Conservation (phyloP, 2,797 vertebrate species). For the Vultur gryphus region DNA sequence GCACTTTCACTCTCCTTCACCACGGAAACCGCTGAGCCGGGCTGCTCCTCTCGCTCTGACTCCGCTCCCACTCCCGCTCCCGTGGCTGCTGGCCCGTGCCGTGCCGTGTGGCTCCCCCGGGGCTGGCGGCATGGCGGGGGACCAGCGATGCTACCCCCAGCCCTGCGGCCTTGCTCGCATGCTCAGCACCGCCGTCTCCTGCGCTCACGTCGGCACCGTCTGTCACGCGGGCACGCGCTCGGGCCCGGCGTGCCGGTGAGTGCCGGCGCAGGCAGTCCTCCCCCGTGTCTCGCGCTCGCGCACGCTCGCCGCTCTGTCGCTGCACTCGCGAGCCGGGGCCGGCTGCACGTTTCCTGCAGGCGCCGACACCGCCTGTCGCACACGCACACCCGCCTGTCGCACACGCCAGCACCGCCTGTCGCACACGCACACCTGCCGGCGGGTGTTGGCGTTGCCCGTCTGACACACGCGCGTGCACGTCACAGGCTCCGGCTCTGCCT, state of each 20-base stretch:
- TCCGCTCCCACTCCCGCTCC: neutral
- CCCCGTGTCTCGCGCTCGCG: neutral
- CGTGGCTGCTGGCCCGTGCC: rapidly evolving
- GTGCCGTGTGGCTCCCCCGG: rapidly evolving
- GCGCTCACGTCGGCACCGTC: neutral
- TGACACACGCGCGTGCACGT: neutral
- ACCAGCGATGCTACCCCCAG: neutral
- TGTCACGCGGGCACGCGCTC: rapidly evolving
- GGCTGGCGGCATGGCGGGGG: neutral
- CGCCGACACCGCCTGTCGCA: neutral
- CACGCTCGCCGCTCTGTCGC: neutral
- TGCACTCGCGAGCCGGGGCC: neutral
- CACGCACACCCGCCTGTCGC: neutral
- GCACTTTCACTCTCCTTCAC: slow-evolving; percentile 23
- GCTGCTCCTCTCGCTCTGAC: slow-evolving; percentile 1
- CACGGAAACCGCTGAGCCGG: neutral
- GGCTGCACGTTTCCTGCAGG: neutral
- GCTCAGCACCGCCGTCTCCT: neutral
- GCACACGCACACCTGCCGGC: neutral
- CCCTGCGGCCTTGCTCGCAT: rapidly evolving
- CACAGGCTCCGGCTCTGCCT: neutral
- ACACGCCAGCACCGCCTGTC: neutral
- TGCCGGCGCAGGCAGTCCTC: neutral
- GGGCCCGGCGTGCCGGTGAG: neutral
- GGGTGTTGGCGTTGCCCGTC: neutral